Evolutionary conservation across 2,113 vertebrate genomes (phyloP).

Genomic region (Cisticola juncidis): DNA sequence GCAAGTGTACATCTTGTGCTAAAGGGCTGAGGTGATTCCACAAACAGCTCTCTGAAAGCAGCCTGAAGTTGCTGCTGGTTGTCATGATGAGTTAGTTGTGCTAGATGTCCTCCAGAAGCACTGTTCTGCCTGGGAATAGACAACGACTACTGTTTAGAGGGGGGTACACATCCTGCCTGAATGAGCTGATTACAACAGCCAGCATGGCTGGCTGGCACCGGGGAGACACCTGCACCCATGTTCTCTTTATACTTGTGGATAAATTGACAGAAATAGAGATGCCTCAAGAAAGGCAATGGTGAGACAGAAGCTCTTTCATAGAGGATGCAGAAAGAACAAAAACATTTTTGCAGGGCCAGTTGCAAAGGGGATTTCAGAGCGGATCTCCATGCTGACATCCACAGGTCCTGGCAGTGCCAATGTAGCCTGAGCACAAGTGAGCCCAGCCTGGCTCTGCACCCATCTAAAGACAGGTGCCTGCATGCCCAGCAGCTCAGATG

Average conservation of each 20-base stretch:
- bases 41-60: slow-evolving; percentile 44
- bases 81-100: slow-evolving; percentile 56
- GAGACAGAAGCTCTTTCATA: neutral
- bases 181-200: neutral
- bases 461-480: neutral
- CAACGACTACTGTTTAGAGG: neutral
- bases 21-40: slow-evolving; percentile 10
- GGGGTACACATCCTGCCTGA: neutral
- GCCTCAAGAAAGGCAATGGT: neutral
- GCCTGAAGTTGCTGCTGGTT: slow-evolving; percentile 56
- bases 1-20: slow-evolving; percentile 1
- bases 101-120: slow-evolving; percentile 46
- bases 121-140: neutral
- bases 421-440: neutral
- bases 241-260: neutral
- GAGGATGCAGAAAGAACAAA: neutral
- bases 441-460: neutral
- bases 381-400: neutral
- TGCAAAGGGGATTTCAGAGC: neutral
- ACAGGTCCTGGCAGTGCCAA: rapidly evolving
- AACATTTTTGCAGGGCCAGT: neutral
- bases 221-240: neutral
- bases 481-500: neutral
- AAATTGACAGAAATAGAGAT: neutral
- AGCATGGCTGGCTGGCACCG: neutral